phyloP scores from a whole-genome alignment of 1,140 invertebrate species.

The Caenorhabditis latens region DNA sequence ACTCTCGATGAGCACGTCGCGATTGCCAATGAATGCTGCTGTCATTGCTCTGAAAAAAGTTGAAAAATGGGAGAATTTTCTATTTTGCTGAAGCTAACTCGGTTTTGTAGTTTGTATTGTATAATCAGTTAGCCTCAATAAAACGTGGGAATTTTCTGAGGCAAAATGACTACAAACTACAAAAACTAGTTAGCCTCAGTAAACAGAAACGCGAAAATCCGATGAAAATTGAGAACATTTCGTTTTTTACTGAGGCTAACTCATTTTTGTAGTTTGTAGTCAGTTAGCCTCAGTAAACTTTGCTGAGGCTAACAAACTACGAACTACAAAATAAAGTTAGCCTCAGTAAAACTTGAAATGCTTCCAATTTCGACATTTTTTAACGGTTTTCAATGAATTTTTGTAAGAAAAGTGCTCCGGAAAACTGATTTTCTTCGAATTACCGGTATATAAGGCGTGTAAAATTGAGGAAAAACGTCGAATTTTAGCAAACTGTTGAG shows the following conservation, averaged over 20 bases:
- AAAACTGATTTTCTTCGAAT: too few relatives aligned
- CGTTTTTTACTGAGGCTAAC: too few relatives aligned
- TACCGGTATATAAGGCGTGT: background rate
- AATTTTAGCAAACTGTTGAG: constrained; percentile 6
- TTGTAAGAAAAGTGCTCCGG: background rate
- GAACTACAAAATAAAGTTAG: background rate
- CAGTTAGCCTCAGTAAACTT: background rate
- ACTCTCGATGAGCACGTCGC: constrained; percentile 38
- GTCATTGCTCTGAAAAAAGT: constrained; percentile 42
- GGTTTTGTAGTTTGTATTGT: background rate
- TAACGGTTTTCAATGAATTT: too few relatives aligned
- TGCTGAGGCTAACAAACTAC: background rate
- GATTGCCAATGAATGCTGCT: constrained; percentile 36
- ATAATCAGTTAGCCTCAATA: background rate
- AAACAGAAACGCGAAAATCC: too few relatives aligned
- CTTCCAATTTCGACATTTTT: constrained; percentile 3
- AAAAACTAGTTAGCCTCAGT: too few relatives aligned
- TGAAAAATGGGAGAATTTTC: constrained; percentile 45
- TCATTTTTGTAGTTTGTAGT: too few relatives aligned
- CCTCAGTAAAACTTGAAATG: background rate
- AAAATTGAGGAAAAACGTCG: background rate
- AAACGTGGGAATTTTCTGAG: too few relatives aligned
- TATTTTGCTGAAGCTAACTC: background rate
- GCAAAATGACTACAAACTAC: too few relatives aligned
- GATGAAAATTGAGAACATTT: too few relatives aligned